Evolutionary conservation across 2,888 invertebrate species (phyloP).

Genomic region (Liopterus haemorrhoidalis): DNA sequence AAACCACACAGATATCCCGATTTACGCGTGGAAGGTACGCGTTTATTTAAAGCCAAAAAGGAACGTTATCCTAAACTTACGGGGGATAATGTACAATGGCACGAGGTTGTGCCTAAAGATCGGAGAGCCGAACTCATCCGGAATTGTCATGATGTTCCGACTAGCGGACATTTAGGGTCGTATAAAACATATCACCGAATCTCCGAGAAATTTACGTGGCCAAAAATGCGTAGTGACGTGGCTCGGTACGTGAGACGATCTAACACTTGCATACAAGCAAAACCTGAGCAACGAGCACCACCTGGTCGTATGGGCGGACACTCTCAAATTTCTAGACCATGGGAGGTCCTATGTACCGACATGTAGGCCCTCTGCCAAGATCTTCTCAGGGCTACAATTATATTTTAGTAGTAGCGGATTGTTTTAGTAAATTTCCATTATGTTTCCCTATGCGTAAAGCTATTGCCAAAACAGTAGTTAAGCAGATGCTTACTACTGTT

Average conservation of each 20-base stretch:
- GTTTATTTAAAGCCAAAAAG: too few relatives aligned
- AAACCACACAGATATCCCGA: too few relatives aligned
- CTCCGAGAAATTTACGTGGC: slow-evolving; percentile 33
- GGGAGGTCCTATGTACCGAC: too few relatives aligned
- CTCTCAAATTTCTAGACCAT: slow-evolving; percentile 20
- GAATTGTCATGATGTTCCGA: slow-evolving; percentile 25
- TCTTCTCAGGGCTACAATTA: slow-evolving; percentile 17
- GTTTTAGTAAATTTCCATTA: slow-evolving; percentile 28
- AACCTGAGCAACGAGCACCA: slow-evolving; percentile 26
- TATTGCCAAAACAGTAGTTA: too few relatives aligned
- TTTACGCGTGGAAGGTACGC: too few relatives aligned
- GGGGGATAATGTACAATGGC: too few relatives aligned
- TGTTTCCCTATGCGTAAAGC: slow-evolving; percentile 24
- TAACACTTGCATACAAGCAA: slow-evolving; percentile 27
- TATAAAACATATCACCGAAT: slow-evolving; percentile 29
- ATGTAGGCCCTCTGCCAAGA: slow-evolving; percentile 27
- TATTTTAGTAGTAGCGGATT: slow-evolving; percentile 24
- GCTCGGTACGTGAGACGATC: slow-evolving; percentile 31
- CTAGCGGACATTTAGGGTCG: slow-evolving; percentile 33
- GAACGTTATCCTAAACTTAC: too few relatives aligned
- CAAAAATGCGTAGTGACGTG: slow-evolving; percentile 30
- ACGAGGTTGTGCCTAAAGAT: too few relatives aligned
- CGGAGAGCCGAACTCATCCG: too few relatives aligned
- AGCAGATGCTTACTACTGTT: too few relatives aligned
- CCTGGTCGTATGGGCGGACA: slow-evolving; percentile 31